These are phyloP conservation scores for Ophiodon elongatus DNA, from an alignment of 2,113 vertebrate genomes.

Conservation along the genomic window DNA sequence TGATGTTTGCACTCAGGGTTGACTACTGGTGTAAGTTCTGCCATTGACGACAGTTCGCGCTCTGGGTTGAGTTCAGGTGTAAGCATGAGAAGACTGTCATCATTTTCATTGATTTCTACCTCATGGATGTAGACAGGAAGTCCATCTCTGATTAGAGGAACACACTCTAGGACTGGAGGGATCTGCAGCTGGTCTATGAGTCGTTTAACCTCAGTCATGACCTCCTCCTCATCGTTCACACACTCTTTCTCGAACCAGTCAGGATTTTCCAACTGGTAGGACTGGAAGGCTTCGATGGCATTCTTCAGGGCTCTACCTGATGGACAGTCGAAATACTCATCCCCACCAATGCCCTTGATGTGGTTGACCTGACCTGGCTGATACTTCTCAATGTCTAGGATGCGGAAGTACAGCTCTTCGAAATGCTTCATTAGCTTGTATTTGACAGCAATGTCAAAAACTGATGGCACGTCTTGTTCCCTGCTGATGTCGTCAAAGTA, in stretches of 20 bases:
- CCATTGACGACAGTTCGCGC: background rate
- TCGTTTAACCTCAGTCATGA: conserved; percentile 29
- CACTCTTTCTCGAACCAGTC: conserved; percentile 93
- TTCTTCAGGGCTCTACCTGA: conserved; percentile 86
- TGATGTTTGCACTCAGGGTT: background rate
- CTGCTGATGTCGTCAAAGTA: conserved; percentile 91
- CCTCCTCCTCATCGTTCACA: conserved; percentile 74
- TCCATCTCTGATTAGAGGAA: conserved; percentile 76
- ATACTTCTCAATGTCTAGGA: conserved; percentile 93
- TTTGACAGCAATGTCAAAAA: conserved; percentile 88
- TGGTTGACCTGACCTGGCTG: conserved; percentile 88
- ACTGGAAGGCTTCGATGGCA: conserved; percentile 87
- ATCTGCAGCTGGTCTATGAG: background rate
- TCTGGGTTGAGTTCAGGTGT: conserved; percentile 66
- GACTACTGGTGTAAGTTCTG: conserved; percentile 48
- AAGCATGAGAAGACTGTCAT: conserved; percentile 50
- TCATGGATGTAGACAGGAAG: conserved; percentile 50
- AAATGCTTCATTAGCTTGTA: conserved; percentile 94
- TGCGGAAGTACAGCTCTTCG: conserved; percentile 93
- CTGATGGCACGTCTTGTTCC: conserved; percentile 88
- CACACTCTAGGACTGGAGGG: conserved; percentile 58
- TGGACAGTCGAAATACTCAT: conserved; percentile 85
- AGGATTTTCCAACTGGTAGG: conserved; percentile 85
- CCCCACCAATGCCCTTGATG: conserved; percentile 84
- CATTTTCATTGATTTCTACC: conserved; percentile 41